Base-by-base conservation (phyloP, 1,140 invertebrate genomes). In the Meteorus sp. region DNA sequence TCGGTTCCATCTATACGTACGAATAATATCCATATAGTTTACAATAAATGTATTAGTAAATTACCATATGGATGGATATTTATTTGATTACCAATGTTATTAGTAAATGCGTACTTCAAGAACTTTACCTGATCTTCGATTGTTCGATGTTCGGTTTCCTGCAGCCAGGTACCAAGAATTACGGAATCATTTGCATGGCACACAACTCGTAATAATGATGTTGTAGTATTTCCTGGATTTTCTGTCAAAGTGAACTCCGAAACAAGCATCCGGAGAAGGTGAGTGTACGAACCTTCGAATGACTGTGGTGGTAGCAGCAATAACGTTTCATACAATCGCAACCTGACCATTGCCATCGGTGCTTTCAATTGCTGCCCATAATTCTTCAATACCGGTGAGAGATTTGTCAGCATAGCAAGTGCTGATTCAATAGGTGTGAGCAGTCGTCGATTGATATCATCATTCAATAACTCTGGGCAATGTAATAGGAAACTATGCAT, bases 191-290 rank as follows among this genome's bases (percentile, higher is more conserved):
- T 91, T 2, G 90, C 88, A 80, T 98, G 93, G 76, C 95, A 97
- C 35, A 96, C 88, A 37, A 85, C 85, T 44, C 91, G 83, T 23
- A 98, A 80, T 48, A 95, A 83, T 0, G 93, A 95, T 19, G 94
- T 97, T 0, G 95, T 95, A 13, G 93, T 97, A 71, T 97, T 97
- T 15, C 94, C 92, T 22, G 89, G 88, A 79, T 97, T 97, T 76
- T 99, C 97, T 19, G 94, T 90, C 15, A 98, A 81, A 0, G 96
- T 99, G 62, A 99, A 93, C 80, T 99, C 97, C 1, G 95, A 93
- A 2, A 99, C 95, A n/a, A 99, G 81, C 82, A 99, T 89, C 54
- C 94, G 85, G 50, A 98, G 77, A 19, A 97, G 81, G 75, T 90
- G 89, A 1, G 92, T 93, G 60, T 93, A 93, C 15, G 90, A 92